Evolutionary conservation across 2,888 invertebrate genomes (phyloP), one percentile per base, ranked within the genome.

Genomic region (Glomeris marginata): DNA sequence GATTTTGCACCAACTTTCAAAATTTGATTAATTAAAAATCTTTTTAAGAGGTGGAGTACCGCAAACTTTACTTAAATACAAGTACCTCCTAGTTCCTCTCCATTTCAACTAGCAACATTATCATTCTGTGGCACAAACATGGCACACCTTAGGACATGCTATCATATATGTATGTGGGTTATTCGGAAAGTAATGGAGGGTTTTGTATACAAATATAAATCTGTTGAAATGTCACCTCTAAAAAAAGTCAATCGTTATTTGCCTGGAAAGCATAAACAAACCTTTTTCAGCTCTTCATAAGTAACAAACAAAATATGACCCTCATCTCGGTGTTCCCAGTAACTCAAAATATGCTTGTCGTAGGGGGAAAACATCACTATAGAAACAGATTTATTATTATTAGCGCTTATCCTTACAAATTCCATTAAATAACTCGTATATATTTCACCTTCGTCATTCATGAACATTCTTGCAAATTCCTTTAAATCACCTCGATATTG

Each of bases 211-310:
- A 22, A 13, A 36, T 11, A 11, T 13, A 36, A 13, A 13, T 36
- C 11, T 36, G 36, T 36, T 36, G 36, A 10, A 36, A 36, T 36
- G 10, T 36, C 36, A 36, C 13, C 13, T 36, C 11, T 36, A 11
- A 10, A 13, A 11, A 10, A 13, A 10, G 13, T 11, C 36, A 36
- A 36, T 13, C n/a, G n/a, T n/a, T n/a, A n/a, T 36, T 36, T 36
- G 36, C 10, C 11, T 10, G 11, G 13, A 11, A 38, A 38, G 18
- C 15, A 38, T 38, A 4, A 10, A 43, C 22, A 36, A 57, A 69
- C 69, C 47, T 70, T 72, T 60, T 81, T 81, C 77, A 87, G 79
- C 52, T 86, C 83, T 69, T 87, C 87, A 61, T 84, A 87, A 58
- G 79, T 81, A 43, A 87, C 69, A 63, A 85, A 81, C 6, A 86